phyloP scores from a whole-genome alignment of 2,113 vertebrate genomes.

The Laticauda laticaudata region DNA sequence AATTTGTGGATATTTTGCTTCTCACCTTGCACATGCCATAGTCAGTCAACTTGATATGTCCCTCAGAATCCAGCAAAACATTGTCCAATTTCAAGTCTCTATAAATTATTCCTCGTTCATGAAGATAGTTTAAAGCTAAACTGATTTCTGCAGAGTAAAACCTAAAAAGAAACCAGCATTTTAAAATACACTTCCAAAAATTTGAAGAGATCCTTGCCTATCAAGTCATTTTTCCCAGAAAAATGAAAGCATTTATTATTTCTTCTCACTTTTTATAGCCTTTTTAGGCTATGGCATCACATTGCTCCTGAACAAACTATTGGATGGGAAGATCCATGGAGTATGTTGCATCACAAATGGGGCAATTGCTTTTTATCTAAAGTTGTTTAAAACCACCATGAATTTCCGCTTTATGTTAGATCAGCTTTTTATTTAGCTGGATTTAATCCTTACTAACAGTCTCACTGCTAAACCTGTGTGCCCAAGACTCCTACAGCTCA shows the following conservation, averaged over 20 bases:
- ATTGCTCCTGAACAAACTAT: background rate
- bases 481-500: background rate
- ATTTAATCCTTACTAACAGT: background rate
- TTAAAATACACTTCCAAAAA: background rate
- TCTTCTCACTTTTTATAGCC: background rate
- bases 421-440: background rate
- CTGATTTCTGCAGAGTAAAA: conserved; percentile 99
- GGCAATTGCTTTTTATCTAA: background rate
- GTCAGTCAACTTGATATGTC: conserved; percentile 99
- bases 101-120: conserved; percentile 98
- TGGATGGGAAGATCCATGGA: background rate
- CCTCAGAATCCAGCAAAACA: conserved; percentile 95
- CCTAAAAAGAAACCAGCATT: conserved; percentile 67
- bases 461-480: background rate
- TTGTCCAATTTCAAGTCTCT: conserved; percentile 99
- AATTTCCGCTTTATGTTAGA: background rate
- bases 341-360: background rate
- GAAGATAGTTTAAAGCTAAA: conserved; percentile 97
- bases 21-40: conserved; percentile 99
- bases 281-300: background rate
- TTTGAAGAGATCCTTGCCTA: background rate
- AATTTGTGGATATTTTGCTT: background rate
- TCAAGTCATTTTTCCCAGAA: background rate
- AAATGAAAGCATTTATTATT: background rate
- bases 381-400: background rate